Evolutionary conservation across 2,113 vertebrate species (phyloP).

Genomic region (Limnothrissa miodon): DNA sequence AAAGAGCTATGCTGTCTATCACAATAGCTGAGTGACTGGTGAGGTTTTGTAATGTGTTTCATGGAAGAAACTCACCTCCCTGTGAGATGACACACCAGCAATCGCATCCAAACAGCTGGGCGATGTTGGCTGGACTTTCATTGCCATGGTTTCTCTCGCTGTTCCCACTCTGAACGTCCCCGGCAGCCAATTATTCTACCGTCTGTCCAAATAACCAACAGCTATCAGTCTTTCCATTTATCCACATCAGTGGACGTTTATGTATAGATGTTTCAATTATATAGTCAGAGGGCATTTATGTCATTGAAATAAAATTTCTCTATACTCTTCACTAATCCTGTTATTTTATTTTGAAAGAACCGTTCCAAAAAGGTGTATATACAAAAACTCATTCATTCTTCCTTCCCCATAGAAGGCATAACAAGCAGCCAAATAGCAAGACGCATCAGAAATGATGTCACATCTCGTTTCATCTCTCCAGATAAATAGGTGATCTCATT

Average conservation of each 20-base stretch:
- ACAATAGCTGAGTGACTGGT: not conserved
- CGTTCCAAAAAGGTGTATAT: not conserved
- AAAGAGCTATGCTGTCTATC: not conserved
- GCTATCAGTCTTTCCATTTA: not conserved
- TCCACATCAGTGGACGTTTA: not conserved
- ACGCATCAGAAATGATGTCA: not conserved
- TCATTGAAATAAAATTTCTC: not conserved
- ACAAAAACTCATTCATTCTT: not conserved
- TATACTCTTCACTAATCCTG: not conserved
- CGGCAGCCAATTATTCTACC: not conserved
- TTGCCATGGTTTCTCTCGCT: not conserved
- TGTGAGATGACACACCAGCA: not conserved
- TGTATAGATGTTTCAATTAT: not conserved
- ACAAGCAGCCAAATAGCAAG: not conserved
- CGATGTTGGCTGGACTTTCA: not conserved
- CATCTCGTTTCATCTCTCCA: not conserved
- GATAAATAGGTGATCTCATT: not conserved
- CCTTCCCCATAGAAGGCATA: not conserved
- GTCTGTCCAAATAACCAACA: not conserved
- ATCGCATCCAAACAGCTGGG: not conserved
- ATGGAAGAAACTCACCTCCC: not conserved
- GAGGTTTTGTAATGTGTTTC: not conserved
- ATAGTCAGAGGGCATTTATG: not conserved
- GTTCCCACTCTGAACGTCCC: not conserved
- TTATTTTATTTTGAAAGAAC: not conserved